Conservation (phyloP, 2,888 invertebrate species). For the Amphipoea oculea region DNA sequence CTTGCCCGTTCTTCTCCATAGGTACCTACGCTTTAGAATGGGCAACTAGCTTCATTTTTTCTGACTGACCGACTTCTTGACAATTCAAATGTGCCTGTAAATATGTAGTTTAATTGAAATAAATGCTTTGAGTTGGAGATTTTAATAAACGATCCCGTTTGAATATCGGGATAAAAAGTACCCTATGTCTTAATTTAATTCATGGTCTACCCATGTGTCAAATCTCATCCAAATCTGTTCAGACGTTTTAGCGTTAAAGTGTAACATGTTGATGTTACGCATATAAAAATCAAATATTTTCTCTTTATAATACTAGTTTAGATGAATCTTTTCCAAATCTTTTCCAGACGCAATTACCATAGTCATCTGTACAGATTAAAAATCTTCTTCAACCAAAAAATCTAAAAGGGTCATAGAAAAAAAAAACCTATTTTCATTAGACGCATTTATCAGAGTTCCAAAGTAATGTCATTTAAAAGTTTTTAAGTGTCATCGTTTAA, state of each 20-base stretch:
- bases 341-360: slow-evolving; percentile 15
- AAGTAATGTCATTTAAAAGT: slow-evolving; percentile 61
- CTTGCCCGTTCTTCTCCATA: too few species aligned
- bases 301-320: not conserved
- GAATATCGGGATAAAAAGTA: not conserved
- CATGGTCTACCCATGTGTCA: not conserved
- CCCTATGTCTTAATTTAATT: not conserved
- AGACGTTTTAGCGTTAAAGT: not conserved
- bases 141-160: not conserved
- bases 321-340: not conserved
- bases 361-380: slow-evolving; percentile 28
- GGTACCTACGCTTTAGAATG: too few species aligned
- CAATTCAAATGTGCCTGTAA: too few species aligned
- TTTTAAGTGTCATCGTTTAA: slow-evolving; percentile 60
- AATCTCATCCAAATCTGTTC: not conserved
- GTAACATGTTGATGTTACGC: not conserved
- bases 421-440: slow-evolving; percentile 43
- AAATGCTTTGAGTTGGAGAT: too few species aligned
- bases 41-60: too few species aligned
- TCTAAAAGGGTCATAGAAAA: slow-evolving; percentile 24
- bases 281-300: not conserved
- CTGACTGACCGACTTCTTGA: too few species aligned
- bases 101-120: too few species aligned
- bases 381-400: slow-evolving; percentile 26
- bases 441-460: slow-evolving; percentile 58